A percentile compares a stretch with the other conserved stretches of the same genome.
Conservation (phyloP, 2,797 vertebrate genomes). For the Florisuga fusca region DNA sequence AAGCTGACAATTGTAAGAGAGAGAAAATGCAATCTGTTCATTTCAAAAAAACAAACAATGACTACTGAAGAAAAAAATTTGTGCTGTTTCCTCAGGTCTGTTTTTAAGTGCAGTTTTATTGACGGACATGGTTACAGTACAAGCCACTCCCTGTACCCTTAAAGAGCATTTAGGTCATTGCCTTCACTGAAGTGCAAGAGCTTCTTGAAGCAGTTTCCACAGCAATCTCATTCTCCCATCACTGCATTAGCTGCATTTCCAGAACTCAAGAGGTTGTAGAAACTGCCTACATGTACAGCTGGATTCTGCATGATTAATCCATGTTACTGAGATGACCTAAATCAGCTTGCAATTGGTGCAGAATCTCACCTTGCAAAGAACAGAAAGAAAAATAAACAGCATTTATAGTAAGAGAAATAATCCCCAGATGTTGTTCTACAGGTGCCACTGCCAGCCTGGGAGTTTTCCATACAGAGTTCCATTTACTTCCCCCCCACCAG, state of each 20-base stretch:
- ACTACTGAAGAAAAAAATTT: background rate
- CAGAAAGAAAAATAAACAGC: background rate
- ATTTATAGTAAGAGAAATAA: background rate
- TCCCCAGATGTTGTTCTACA: background rate
- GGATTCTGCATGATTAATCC: background rate
- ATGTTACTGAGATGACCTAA: background rate
- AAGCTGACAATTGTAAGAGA: background rate
- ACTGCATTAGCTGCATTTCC: background rate
- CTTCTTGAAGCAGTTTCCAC: conserved; percentile 1
- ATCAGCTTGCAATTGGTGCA: background rate
- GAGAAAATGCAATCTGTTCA: background rate
- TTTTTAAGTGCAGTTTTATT: background rate
- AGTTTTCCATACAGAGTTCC: background rate
- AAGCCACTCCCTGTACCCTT: background rate
- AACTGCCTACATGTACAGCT: background rate
- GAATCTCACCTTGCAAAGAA: background rate
- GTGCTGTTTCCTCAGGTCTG: background rate
- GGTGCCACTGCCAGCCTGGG: background rate
- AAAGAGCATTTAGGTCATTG: conserved; percentile 23
- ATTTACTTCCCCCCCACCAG: background rate
- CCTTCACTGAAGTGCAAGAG: background rate
- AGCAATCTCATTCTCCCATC: background rate
- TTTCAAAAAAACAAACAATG: background rate
- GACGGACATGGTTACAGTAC: background rate
- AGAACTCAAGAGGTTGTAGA: background rate